Evolutionary conservation across 2,888 invertebrate species (phyloP).

Genomic region (Noctua janthina): DNA sequence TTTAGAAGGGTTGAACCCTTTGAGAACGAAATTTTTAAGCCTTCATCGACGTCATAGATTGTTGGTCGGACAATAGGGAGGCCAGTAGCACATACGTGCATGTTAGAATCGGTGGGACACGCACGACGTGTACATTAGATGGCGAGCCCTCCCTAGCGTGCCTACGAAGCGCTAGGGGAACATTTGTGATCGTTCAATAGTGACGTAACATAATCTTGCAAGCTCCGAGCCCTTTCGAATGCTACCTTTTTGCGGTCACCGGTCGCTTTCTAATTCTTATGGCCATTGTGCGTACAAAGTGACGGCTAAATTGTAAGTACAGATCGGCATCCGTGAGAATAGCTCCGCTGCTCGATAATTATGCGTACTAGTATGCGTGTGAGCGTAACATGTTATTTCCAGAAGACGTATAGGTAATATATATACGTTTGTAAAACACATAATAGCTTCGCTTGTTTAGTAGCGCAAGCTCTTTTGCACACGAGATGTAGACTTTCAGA

Average conservation of each 20-base stretch:
- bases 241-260: slow-evolving; percentile 88
- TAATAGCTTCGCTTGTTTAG: neutral
- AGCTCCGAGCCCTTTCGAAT: slow-evolving; percentile 85
- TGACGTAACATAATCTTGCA: slow-evolving; percentile 87
- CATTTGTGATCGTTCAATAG: slow-evolving; percentile 79
- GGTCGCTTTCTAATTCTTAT: slow-evolving; percentile 90
- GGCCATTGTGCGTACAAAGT: slow-evolving; percentile 84
- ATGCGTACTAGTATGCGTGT: slow-evolving; percentile 72
- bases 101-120: slow-evolving; percentile 71
- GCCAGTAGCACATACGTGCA: slow-evolving; percentile 80
- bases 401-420: slow-evolving; percentile 29
- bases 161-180: slow-evolving; percentile 69
- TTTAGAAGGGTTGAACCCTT: slow-evolving; percentile 89
- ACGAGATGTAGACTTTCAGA: slow-evolving; percentile 5
- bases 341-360: slow-evolving; percentile 73
- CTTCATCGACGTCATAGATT: slow-evolving; percentile 80
- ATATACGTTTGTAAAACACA: slow-evolving; percentile 1
- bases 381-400: slow-evolving; percentile 56
- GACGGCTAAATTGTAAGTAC: slow-evolving; percentile 80
- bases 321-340: slow-evolving; percentile 87
- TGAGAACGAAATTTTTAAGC: slow-evolving; percentile 82
- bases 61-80: slow-evolving; percentile 79
- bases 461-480: slow-evolving; percentile 4
- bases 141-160: slow-evolving; percentile 67
- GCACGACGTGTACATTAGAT: slow-evolving; percentile 71